Conservation (phyloP, 2,888 invertebrate species). For the Osedax frankpressi region DNA sequence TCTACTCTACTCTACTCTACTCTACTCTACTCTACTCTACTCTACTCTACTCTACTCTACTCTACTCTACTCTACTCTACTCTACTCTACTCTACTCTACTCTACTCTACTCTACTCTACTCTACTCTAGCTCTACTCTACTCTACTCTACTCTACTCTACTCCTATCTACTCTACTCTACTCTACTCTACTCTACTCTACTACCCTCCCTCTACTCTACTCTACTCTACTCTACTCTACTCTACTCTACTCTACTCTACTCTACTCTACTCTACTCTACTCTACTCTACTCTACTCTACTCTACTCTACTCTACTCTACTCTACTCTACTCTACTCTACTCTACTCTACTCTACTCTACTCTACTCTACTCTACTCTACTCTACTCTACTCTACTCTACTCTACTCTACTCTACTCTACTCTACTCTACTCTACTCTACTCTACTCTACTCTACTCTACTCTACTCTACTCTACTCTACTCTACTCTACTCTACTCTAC, state of each 20-base stretch:
- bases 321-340: slow-evolving; percentile 1
- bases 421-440: neutral
- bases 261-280: slow-evolving; percentile 1
- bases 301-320: too few relatives aligned
- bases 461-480: slow-evolving; percentile 1
- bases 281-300: neutral
- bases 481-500: slow-evolving; percentile 1
- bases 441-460: neutral
- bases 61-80: slow-evolving; percentile 1
- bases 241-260: slow-evolving; percentile 1
- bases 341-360: neutral
- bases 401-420: slow-evolving; percentile 1
- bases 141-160: neutral
- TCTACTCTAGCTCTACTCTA: neutral
- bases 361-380: slow-evolving; percentile 1
- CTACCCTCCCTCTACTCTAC: slow-evolving; percentile 1
- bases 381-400: slow-evolving; percentile 1
- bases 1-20: slow-evolving; percentile 1
- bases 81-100: neutral
- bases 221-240: neutral
- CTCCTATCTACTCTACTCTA: neutral
- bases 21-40: neutral
- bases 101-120: neutral
- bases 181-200: neutral
- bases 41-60: neutral